A percentile compares a stretch with the other conserved stretches of the same genome.
phyloP scores from a whole-genome alignment of 1,140 invertebrate genomes.

The Trichogramma pretiosum region DNA sequence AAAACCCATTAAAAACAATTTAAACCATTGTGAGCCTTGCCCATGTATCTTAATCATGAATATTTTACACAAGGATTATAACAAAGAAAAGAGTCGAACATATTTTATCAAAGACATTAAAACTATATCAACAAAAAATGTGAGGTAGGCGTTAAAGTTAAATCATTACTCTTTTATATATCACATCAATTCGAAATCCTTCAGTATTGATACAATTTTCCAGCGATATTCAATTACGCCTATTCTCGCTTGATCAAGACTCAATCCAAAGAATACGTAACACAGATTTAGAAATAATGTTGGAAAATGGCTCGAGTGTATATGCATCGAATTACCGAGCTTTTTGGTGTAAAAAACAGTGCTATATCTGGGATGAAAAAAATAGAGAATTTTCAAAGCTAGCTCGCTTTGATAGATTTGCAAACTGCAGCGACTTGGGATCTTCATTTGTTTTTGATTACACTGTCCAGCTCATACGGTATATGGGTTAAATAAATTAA shows the following conservation, averaged over 20 bases:
- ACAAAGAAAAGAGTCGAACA: conserved; percentile 54
- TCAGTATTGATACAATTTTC: not conserved
- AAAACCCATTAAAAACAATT: too few relatives aligned
- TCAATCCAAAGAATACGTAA: conserved; percentile 19
- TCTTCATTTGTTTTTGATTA: too few relatives aligned
- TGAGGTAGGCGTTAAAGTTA: conserved; percentile 27
- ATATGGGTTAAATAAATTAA: too few relatives aligned
- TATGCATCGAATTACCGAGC: conserved; percentile 37
- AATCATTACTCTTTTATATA: not conserved
- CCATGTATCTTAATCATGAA: too few relatives aligned
- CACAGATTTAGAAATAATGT: conserved; percentile 28
- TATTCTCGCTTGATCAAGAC: not conserved
- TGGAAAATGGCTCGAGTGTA: conserved; percentile 40
- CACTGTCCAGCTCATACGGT: too few relatives aligned
- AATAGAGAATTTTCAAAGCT: conserved; percentile 53
- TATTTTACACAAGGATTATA: too few relatives aligned
- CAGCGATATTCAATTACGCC: not conserved
- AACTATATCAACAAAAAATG: conserved; percentile 45
- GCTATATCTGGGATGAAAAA: conserved; percentile 58
- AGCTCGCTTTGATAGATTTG: conserved; percentile 55
- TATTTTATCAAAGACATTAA: conserved; percentile 56
- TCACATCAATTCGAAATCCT: not conserved
- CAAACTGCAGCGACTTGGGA: conserved; percentile 49
- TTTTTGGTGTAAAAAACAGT: conserved; percentile 60
- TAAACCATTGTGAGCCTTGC: too few relatives aligned